phyloP scores from a whole-genome alignment of 1,140 invertebrate genomes.

The Temnothorax curvispinosus region DNA sequence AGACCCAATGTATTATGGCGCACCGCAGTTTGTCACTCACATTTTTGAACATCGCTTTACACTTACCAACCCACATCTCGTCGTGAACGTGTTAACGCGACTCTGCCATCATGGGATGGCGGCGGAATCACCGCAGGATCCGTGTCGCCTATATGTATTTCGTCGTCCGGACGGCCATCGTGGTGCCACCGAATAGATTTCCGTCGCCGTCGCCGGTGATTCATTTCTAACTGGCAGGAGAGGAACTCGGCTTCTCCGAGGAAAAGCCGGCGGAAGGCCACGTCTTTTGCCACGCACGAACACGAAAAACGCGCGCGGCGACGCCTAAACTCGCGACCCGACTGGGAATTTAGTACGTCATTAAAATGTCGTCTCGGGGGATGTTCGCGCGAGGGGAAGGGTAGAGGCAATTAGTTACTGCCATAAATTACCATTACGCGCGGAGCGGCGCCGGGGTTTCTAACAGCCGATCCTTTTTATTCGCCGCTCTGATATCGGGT shows the following conservation, averaged over 20 bases:
- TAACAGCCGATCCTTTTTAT: conserved; percentile 45
- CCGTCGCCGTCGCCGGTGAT: conserved; percentile 56
- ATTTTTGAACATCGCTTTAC: conserved; percentile 23
- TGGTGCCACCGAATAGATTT: conserved; percentile 64
- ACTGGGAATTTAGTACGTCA: conserved; percentile 6
- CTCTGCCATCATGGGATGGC: background rate
- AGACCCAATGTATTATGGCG: background rate
- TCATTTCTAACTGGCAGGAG: conserved; percentile 33
- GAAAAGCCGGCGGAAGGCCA: background rate
- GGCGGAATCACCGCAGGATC: conserved; percentile 19
- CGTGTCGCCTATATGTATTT: conserved; percentile 1
- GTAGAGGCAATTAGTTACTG: conserved; percentile 55
- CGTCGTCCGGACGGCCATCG: background rate
- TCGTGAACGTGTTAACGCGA: conserved; percentile 3
- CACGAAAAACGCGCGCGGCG: conserved; percentile 35
- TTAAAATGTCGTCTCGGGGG: conserved; percentile 60
- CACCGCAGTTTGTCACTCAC: background rate
- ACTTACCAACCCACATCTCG: background rate
- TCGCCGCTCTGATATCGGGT: conserved; percentile 38
- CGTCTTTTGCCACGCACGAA: background rate
- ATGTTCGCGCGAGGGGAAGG: conserved; percentile 8
- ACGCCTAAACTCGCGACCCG: conserved; percentile 6
- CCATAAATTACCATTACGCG: conserved; percentile 66
- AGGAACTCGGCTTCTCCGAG: conserved; percentile 18
- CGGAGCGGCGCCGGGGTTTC: conserved; percentile 4